These are phyloP conservation scores for Drosophila recens DNA, from an alignment of 2,888 invertebrate genomes.

Conservation along the genomic window DNA sequence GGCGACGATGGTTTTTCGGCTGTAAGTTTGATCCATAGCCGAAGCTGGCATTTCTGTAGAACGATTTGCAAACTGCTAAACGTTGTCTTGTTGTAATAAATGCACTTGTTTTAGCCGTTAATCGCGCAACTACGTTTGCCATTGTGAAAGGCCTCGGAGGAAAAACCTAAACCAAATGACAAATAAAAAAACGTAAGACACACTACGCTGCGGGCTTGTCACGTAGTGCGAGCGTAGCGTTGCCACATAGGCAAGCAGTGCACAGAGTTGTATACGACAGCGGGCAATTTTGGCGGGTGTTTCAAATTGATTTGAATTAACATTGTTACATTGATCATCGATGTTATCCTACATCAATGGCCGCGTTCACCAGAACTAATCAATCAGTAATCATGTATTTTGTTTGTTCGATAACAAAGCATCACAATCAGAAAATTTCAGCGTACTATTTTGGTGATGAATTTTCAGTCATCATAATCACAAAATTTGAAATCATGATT, in stretches of 20 bases:
- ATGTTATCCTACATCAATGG: too few species aligned
- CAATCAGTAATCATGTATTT: too few species aligned
- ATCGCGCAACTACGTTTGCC: constrained; percentile 60
- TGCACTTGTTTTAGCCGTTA: constrained; percentile 51
- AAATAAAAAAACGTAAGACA: constrained; percentile 63
- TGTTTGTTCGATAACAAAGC: too few species aligned
- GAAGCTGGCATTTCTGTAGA: constrained; percentile 37
- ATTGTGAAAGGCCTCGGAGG: constrained; percentile 35
- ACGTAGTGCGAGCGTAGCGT: constrained; percentile 40
- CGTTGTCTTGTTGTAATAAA: constrained; percentile 47
- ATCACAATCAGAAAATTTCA: too few species aligned
- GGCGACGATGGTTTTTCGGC: constrained; percentile 25
- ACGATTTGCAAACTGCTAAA: constrained; percentile 29
- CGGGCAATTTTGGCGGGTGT: constrained; percentile 21
- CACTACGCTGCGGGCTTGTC: constrained; percentile 5
- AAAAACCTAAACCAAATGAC: constrained; percentile 59
- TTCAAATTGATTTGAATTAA: not conserved
- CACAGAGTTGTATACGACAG: constrained; percentile 52
- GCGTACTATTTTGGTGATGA: too few species aligned
- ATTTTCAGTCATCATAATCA: too few species aligned
- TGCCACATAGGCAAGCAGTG: constrained; percentile 38
- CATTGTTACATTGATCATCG: too few species aligned
- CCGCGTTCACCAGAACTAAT: too few species aligned
- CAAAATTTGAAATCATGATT: too few species aligned
- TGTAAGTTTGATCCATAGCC: constrained; percentile 31